These are phyloP conservation scores for Azemiops feae DNA, from an alignment of 2,113 vertebrate species.

Conservation along the genomic window DNA sequence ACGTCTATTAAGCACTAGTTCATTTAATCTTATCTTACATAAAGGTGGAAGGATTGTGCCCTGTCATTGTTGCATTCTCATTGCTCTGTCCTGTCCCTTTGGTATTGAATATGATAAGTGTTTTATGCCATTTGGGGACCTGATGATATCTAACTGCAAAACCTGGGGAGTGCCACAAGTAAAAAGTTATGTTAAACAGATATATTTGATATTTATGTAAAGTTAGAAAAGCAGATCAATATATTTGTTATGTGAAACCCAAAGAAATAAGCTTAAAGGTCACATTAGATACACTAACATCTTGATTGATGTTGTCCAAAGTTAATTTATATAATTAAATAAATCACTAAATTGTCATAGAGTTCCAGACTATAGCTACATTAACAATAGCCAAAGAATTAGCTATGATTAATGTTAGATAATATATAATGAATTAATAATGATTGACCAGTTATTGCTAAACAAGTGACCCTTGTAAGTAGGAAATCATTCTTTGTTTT, in stretches of 20 bases:
- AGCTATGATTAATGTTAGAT: constrained; percentile 57
- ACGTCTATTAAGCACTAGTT: neutral
- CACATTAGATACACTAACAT: constrained; percentile 34
- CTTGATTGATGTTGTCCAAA: constrained; percentile 56
- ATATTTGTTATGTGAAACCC: neutral
- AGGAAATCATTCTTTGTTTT: constrained; percentile 58
- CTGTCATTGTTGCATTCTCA: neutral
- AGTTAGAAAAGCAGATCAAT: neutral
- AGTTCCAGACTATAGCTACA: constrained; percentile 56
- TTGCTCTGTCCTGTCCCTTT: neutral
- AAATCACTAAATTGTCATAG: constrained; percentile 60
- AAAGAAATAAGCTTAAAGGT: neutral
- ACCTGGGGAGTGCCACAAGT: neutral
- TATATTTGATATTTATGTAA: neutral
- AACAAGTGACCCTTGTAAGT: constrained; percentile 65
- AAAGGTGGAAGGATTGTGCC: neutral
- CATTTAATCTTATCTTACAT: neutral
- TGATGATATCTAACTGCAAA: neutral
- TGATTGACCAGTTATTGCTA: constrained; percentile 55
- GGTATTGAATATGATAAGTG: neutral
- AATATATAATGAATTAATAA: constrained; percentile 63
- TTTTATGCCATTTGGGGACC: neutral
- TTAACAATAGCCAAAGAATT: constrained; percentile 60
- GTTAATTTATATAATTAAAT: constrained; percentile 62
- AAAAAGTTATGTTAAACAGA: neutral